Base-by-base conservation (phyloP, 2,113 vertebrate species). In the Oryzias curvinotus region DNA sequence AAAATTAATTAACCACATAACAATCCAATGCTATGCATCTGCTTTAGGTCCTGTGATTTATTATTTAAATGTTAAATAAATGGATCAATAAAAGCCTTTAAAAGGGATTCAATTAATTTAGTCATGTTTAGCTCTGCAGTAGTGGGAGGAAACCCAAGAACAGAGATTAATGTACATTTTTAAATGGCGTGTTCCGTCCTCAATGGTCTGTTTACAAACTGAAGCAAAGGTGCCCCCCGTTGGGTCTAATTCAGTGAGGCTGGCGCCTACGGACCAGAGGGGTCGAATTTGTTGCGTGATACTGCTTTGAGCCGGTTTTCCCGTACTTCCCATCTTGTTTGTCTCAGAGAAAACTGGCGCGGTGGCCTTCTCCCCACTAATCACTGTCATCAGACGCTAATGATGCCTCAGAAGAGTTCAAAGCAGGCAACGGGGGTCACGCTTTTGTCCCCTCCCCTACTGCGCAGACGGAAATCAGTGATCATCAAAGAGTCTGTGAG, bases 381-480 rank as follows among this genome's bases (percentile, higher is more conserved):
- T 87, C 83, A 68, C 66, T 53, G 52, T 81, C 81, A 80, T 83
- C 70, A 51, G 4, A 4, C 61, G n/a, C 71, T 83, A 81, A 81
- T 73, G 80, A 81, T 76, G 73, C 75, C 83, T 82, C 55, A 48
- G 60, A 75, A 65, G 68, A 79, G 78, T 86, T 86, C 73, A 84
- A 84, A 86, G 78, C 72, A 67, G 75, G 52, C 61, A 15, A 63
- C 48, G 72, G 77, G 78, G 77, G 61, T 75, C 46, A 8, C 10
- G 62, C 75, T 8, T 14, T 64, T 52, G 61, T 49, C 62, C 55
- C 73, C 68, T 58, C 68, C 78, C 72, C 77, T 18, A 52, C 77
- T 64, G 65, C 21, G 68, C 71, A n/a, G 16, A 44, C 67, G 47
- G 49, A 70, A 73, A 78, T 78, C 69, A 66, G 64, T 1, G 18